Evolutionary conservation across 2,797 vertebrate genomes (phyloP), one percentile per base, ranked within the genome.

Genomic region (Rhinatrema bivittatum): DNA sequence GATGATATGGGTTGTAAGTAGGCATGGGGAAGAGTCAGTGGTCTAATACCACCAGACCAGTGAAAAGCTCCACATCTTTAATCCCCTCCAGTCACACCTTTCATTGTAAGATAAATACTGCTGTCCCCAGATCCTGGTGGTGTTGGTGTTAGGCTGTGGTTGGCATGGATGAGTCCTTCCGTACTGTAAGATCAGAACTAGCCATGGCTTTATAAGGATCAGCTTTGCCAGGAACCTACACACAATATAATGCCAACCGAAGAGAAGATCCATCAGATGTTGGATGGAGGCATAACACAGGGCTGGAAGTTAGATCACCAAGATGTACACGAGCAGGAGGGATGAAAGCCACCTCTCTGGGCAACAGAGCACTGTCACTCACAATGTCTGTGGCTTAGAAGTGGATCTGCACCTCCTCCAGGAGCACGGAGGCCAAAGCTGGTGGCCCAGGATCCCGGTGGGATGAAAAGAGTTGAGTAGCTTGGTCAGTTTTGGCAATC

Each of bases 321-420:
- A 31, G 31, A 49, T 18, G 11, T 20, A 49, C 31, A 28, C 32
- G 19, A n/a, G n/a, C n/a, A 20, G 16, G 34, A 15, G 23, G 34
- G 36, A n/a, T 36, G 46, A 36, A 49, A 42, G 38, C 47, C 18
- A 25, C 20, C 25, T 21, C 5, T 20, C 25, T 14, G 29, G 17
- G 20, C 17, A 10, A 22, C 33, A 18, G n/a, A 29, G 36, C 10
- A 9, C 27, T 30, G 26, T 20, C 15, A 19, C 25, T 29, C 38
- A 19, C 30, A 20, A 25, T 35, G 31, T 47, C 26, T 23, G 20
- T 17, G 9, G 25, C 21, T 27, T 13, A 16, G 32, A 36, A 42
- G 41, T 31, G 5, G 32, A 29, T 34, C 10, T 24, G 15, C 15
- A 33, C 27, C 15, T 15, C 24, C 19, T 32, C 33, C 27, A 13